Percentiles rank a stretch among this genome's conserved stretches.
Evolutionary conservation across 2,113 vertebrate genomes (phyloP).

Genomic region (Talpa occidentalis): DNA sequence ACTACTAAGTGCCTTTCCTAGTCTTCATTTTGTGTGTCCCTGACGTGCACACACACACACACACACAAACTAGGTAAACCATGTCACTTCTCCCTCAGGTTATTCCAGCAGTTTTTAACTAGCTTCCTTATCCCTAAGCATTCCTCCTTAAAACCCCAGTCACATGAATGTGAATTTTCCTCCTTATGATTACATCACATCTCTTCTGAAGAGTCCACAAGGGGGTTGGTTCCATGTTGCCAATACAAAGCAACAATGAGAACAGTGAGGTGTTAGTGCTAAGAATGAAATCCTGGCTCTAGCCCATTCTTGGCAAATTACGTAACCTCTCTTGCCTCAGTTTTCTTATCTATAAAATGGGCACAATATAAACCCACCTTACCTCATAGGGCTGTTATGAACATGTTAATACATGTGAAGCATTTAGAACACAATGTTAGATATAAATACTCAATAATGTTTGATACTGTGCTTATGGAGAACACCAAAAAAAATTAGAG

Average conservation of each 20-base stretch:
- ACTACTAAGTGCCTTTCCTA: not conserved
- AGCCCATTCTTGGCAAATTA: not conserved
- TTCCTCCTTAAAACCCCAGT: not conserved
- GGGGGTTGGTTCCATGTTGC: not conserved
- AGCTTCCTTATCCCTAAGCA: not conserved
- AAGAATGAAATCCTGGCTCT: not conserved
- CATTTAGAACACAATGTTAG: not conserved
- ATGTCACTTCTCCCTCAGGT: not conserved
- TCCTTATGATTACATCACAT: not conserved
- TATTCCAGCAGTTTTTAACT: not conserved
- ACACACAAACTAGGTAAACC: not conserved
- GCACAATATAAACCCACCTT: not conserved
- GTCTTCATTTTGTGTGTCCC: not conserved
- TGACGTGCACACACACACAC: not conserved
- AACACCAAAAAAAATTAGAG: not conserved
- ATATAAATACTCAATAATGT: not conserved
- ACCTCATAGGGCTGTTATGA: not conserved
- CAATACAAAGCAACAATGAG: not conserved
- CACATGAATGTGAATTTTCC: not conserved
- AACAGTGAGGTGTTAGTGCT: not conserved
- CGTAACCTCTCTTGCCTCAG: not conserved
- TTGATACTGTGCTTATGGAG: not conserved
- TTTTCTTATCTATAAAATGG: conserved; percentile 18
- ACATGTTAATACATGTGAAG: not conserved
- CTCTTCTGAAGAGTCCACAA: not conserved